These are phyloP conservation scores for Heptranchias perlo DNA, from an alignment of 2,113 vertebrate species.

Conservation along the genomic window DNA sequence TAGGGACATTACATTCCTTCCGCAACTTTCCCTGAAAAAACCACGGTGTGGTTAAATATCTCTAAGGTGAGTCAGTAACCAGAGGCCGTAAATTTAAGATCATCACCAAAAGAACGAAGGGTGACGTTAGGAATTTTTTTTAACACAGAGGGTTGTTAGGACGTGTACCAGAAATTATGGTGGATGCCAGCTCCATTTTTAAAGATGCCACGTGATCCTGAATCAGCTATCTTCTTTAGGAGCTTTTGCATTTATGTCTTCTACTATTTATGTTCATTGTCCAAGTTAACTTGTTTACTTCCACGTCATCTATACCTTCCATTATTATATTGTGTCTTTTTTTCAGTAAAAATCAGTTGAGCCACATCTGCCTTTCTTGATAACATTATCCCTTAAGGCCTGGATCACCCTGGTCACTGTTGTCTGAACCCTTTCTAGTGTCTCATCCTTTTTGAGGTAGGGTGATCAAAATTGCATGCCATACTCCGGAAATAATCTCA, in stretches of 20 bases:
- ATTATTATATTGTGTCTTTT: not conserved
- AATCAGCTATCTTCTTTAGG: not conserved
- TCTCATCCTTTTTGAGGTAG: not conserved
- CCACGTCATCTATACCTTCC: not conserved
- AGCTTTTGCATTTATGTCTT: not conserved
- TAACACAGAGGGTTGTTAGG: not conserved
- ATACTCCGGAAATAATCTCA: not conserved
- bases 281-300: not conserved
- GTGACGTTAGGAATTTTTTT: not conserved
- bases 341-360: not conserved
- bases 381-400: not conserved
- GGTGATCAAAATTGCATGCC: not conserved
- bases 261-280: not conserved
- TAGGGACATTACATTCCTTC: not conserved
- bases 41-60: not conserved
- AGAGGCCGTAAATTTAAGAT: not conserved
- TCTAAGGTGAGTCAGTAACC: conserved; percentile 6
- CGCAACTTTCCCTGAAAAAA: not conserved
- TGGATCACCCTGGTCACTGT: not conserved
- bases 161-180: not conserved
- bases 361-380: not conserved
- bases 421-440: not conserved
- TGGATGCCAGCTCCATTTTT: not conserved
- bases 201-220: not conserved
- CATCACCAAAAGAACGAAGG: not conserved